Conservation (phyloP, 2,888 invertebrate species). For the Endotricha flammealis region DNA sequence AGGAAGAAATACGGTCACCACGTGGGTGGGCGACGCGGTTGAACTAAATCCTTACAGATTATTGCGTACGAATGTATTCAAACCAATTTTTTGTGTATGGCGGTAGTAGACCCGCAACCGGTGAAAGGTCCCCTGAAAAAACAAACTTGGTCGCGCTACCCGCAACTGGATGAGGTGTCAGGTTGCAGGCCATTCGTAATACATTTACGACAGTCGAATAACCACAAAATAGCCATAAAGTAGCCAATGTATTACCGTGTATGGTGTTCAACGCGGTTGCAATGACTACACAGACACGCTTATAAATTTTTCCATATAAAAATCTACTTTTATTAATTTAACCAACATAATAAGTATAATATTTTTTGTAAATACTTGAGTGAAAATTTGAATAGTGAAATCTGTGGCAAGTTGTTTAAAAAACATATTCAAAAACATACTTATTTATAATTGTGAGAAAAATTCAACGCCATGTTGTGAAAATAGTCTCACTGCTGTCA, state of each 20-base stretch:
- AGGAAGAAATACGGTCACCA: conserved; percentile 72
- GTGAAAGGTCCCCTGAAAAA: conserved; percentile 67
- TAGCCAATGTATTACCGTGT: conserved; percentile 6
- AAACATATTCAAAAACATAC: too few relatives aligned
- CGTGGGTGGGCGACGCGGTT: conserved; percentile 70
- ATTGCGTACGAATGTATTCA: conserved; percentile 62
- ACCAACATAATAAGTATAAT: too few relatives aligned
- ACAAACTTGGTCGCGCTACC: conserved; percentile 41
- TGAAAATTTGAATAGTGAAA: too few relatives aligned
- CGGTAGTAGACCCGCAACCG: conserved; percentile 48
- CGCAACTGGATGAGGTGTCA: conserved; percentile 31
- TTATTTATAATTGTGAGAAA: too few relatives aligned
- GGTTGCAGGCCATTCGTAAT: conserved; percentile 23
- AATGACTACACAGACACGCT: too few relatives aligned
- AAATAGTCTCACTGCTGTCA: too few relatives aligned
- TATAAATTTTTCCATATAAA: too few relatives aligned
- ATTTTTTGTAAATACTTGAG: too few relatives aligned
- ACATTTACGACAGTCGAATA: conserved; percentile 4
- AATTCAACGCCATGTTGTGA: too few relatives aligned
- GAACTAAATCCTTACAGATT: conserved; percentile 67
- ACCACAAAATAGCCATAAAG: conserved; percentile 11
- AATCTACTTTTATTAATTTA: too few relatives aligned
- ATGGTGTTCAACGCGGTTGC: too few relatives aligned
- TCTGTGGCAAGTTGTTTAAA: too few relatives aligned
- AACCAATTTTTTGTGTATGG: conserved; percentile 62